Evolutionary conservation across 2,888 invertebrate species (phyloP).

Genomic region (Epinotia nisella): DNA sequence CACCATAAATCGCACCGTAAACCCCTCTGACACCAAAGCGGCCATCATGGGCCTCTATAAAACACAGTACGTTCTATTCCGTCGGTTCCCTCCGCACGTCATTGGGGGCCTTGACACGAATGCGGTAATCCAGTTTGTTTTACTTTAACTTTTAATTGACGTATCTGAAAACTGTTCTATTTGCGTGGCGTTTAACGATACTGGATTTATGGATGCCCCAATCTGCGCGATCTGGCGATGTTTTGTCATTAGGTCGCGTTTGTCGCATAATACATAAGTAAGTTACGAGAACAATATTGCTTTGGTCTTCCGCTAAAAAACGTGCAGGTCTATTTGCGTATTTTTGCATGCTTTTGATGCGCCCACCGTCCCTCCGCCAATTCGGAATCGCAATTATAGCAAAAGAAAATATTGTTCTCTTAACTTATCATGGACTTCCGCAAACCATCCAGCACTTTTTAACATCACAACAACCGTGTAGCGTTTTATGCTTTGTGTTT

Average conservation of each 20-base stretch:
- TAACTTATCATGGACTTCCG: too few species aligned
- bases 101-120: constrained; percentile 49
- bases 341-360: too few species aligned
- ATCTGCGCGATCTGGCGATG: background rate
- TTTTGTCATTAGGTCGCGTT: background rate
- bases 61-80: constrained; percentile 18
- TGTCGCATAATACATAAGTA: too few species aligned
- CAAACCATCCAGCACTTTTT: too few species aligned
- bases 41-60: constrained; percentile 47
- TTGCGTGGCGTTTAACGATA: background rate
- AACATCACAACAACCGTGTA: too few species aligned
- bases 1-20: constrained; percentile 34
- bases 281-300: too few species aligned
- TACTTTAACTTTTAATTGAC: constrained; percentile 36
- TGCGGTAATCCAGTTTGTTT: constrained; percentile 35
- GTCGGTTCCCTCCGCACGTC: constrained; percentile 44
- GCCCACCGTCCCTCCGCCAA: too few species aligned
- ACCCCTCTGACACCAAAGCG: constrained; percentile 43
- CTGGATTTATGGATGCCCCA: background rate
- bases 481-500: too few species aligned
- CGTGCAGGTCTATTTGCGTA: too few species aligned
- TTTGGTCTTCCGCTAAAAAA: too few species aligned
- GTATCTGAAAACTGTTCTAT: constrained; percentile 28
- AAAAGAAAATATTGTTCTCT: too few species aligned
- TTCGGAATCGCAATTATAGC: too few species aligned